phyloP scores from a whole-genome alignment of 1,140 invertebrate species.

The Wasmannia auropunctata region DNA sequence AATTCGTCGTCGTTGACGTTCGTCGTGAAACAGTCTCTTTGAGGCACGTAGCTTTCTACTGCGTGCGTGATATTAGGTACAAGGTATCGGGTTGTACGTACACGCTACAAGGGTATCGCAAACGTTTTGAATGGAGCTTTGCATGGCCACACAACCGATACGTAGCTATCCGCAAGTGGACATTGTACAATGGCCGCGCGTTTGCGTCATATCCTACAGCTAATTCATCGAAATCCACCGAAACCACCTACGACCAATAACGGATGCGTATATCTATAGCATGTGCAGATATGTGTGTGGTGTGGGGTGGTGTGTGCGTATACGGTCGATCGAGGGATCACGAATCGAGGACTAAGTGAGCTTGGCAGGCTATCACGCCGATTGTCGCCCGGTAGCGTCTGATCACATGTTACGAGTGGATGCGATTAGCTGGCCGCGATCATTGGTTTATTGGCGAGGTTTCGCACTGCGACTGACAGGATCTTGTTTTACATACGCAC shows the following conservation, averaged over 20 bases:
- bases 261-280: background rate
- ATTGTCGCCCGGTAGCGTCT: conserved; percentile 32
- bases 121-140: conserved; percentile 58
- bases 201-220: conserved; percentile 43
- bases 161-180: conserved; percentile 37
- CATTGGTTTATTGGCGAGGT: background rate
- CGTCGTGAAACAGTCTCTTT: conserved; percentile 26
- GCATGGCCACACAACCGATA: conserved; percentile 8
- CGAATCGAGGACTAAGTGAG: conserved; percentile 48
- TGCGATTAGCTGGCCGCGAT: background rate
- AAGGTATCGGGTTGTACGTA: conserved; percentile 33
- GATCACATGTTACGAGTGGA: conserved; percentile 45
- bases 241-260: conserved; percentile 28
- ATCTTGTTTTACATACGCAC: conserved; percentile 15
- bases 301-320: background rate
- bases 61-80: conserved; percentile 40
- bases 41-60: conserved; percentile 41
- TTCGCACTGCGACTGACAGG: background rate
- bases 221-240: conserved; percentile 60
- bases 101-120: conserved; percentile 45
- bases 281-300: background rate
- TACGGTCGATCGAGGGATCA: background rate
- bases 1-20: background rate
- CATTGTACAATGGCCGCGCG: conserved; percentile 26
- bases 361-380: conserved; percentile 27